Conservation (phyloP, 2,888 invertebrate genomes). For the Dicranocentrus wangi region DNA sequence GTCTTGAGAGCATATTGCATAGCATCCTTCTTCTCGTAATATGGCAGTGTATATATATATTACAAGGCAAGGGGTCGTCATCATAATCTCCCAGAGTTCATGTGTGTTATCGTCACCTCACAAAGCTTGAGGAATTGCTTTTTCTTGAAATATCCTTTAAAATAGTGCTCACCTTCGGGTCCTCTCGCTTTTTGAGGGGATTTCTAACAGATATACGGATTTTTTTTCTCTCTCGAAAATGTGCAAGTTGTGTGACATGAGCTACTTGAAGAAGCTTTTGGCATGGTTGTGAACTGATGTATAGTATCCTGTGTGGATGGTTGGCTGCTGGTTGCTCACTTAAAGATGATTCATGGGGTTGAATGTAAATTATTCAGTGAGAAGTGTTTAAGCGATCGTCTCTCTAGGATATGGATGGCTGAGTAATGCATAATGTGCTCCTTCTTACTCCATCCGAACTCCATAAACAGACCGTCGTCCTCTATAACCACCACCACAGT, state of each 20-base stretch:
- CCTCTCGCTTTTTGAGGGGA: conserved; percentile 1
- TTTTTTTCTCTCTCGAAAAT: conserved; percentile 4
- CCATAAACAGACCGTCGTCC: too few relatives aligned
- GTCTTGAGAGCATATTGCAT: too few relatives aligned
- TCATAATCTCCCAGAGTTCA: too few relatives aligned
- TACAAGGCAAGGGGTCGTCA: too few relatives aligned
- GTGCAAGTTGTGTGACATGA: conserved; percentile 34
- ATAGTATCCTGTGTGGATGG: background rate
- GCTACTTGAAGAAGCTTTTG: conserved; percentile 48
- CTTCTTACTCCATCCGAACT: conserved; percentile 13
- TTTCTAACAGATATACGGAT: conserved; percentile 9
- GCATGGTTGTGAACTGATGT: conserved; percentile 1
- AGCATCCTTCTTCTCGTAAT: too few relatives aligned
- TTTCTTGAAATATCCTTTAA: conserved; percentile 36
- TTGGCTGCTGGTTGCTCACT: conserved; percentile 55
- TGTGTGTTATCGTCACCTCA: conserved; percentile 48
- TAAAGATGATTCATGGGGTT: conserved; percentile 61
- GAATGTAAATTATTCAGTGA: conserved; percentile 64
- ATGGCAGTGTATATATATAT: too few relatives aligned
- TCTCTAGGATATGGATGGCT: conserved; percentile 57
- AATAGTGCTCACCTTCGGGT: background rate
- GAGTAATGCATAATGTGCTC: conserved; percentile 56
- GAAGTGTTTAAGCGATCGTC: conserved; percentile 62
- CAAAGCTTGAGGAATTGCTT: conserved; percentile 55
- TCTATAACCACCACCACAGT: background rate